phyloP scores from a whole-genome alignment of 2,888 invertebrate genomes.

The Hypolimnas misippus region DNA sequence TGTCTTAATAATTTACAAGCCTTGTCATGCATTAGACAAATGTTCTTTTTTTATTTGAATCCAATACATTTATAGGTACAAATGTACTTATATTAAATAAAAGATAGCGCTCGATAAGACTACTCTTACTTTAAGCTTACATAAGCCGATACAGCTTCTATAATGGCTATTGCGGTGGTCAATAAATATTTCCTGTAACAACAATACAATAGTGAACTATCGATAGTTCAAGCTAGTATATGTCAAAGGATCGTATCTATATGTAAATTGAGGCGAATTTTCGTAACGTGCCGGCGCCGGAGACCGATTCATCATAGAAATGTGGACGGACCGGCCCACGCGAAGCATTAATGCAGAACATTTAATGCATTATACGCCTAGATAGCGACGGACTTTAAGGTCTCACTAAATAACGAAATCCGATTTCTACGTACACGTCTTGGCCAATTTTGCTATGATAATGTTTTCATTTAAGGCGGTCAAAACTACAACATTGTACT shows the following conservation, averaged over 20 bases:
- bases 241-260: constrained; percentile 68
- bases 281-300: constrained; percentile 71
- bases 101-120: constrained; percentile 13
- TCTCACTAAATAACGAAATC: constrained; percentile 46
- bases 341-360: constrained; percentile 60
- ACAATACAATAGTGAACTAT: constrained; percentile 59
- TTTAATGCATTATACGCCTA: constrained; percentile 60
- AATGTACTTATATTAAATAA: neutral
- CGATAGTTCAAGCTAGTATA: constrained; percentile 48
- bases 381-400: constrained; percentile 44
- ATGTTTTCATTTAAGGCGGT: constrained; percentile 43
- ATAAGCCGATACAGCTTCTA: constrained; percentile 46
- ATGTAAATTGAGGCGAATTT: constrained; percentile 78
- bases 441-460: constrained; percentile 39
- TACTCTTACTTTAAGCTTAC: constrained; percentile 30
- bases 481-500: constrained; percentile 29
- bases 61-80: neutral
- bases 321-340: constrained; percentile 80
- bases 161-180: constrained; percentile 50
- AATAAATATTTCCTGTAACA: constrained; percentile 71
- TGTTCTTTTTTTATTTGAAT: neutral
- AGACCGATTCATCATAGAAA: constrained; percentile 80
- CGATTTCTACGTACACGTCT: constrained; percentile 43
- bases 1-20: neutral
- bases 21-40: neutral